phyloP scores from a whole-genome alignment of 2,797 vertebrate genomes.

The Gobio occitaniae region DNA sequence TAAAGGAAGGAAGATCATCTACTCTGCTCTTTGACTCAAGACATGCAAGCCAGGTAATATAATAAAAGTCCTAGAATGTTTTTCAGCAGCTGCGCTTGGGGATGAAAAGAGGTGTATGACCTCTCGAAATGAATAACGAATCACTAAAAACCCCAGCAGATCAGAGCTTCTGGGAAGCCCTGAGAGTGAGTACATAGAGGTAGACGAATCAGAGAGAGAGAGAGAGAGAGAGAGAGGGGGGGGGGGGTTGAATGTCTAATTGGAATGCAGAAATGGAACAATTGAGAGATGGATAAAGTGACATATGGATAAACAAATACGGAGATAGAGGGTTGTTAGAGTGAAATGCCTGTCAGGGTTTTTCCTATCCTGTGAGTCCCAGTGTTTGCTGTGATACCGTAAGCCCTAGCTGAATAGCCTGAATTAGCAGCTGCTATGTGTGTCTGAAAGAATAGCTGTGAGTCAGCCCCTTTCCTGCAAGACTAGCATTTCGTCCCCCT shows the following conservation, averaged over 20 bases:
- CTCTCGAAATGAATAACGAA: conserved; percentile 17
- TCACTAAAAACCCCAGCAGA: not conserved
- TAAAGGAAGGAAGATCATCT: not conserved
- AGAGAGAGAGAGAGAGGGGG: not conserved
- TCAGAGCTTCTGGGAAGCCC: not conserved
- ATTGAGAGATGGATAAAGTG: not conserved
- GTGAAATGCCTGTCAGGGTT: conserved; percentile 61
- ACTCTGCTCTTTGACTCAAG: conserved; percentile 10
- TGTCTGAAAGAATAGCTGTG: conserved; percentile 74
- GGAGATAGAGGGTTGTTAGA: conserved; percentile 35
- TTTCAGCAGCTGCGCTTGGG: not conserved
- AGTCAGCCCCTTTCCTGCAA: conserved; percentile 78
- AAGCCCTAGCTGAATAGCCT: conserved; percentile 75
- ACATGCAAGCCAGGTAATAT: not conserved
- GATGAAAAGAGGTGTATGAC: conserved; percentile 9
- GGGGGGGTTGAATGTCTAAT: not conserved
- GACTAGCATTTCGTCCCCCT: conserved; percentile 71
- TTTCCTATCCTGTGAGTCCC: conserved; percentile 44
- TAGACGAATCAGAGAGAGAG: not conserved
- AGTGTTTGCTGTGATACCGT: conserved; percentile 68
- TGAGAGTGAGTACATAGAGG: not conserved
- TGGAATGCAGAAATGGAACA: conserved; percentile 9
- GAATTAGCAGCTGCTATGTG: conserved; percentile 71
- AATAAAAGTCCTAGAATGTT: not conserved
- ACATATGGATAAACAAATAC: conserved; percentile 13